A percentile compares a stretch with the other conserved stretches of the same genome.
These are phyloP conservation scores for Lophius piscatorius DNA, from an alignment of 2,113 vertebrate species.

Conservation along the genomic window DNA sequence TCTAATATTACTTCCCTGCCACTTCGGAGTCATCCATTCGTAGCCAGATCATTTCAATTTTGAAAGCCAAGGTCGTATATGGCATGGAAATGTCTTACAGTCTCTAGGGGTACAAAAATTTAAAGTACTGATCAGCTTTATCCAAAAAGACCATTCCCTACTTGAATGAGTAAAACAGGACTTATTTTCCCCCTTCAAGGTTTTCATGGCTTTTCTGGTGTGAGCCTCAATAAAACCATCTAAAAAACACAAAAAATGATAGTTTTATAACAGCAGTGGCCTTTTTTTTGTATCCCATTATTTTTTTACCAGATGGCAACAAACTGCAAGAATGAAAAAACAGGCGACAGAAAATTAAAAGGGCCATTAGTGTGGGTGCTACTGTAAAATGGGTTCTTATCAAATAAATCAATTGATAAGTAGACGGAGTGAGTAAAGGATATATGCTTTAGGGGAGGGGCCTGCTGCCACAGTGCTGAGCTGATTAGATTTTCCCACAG, in stretches of 20 bases:
- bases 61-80: conserved; percentile 30
- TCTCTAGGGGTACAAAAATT: conserved; percentile 7
- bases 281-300: conserved; percentile 50
- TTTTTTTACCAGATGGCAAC: conserved; percentile 46
- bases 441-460: conserved; percentile 1
- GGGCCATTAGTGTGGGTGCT: conserved; percentile 55
- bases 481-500: conserved; percentile 49
- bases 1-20: conserved; percentile 69
- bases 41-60: conserved; percentile 57
- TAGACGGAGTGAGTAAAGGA: conserved; percentile 37
- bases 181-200: not conserved
- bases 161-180: not conserved
- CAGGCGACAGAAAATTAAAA: conserved; percentile 54
- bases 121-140: not conserved
- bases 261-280: conserved; percentile 12
- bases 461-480: conserved; percentile 39
- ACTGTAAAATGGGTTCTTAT: conserved; percentile 37
- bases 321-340: conserved; percentile 62
- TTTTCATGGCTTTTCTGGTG: not conserved
- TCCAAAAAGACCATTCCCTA: not conserved
- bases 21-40: conserved; percentile 64
- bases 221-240: not conserved
- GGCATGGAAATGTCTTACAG: conserved; percentile 13
- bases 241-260: not conserved
- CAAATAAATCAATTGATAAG: conserved; percentile 60